These are phyloP conservation scores for Coleophora deauratella DNA, from an alignment of 2,888 invertebrate species.

Conservation along the genomic window DNA sequence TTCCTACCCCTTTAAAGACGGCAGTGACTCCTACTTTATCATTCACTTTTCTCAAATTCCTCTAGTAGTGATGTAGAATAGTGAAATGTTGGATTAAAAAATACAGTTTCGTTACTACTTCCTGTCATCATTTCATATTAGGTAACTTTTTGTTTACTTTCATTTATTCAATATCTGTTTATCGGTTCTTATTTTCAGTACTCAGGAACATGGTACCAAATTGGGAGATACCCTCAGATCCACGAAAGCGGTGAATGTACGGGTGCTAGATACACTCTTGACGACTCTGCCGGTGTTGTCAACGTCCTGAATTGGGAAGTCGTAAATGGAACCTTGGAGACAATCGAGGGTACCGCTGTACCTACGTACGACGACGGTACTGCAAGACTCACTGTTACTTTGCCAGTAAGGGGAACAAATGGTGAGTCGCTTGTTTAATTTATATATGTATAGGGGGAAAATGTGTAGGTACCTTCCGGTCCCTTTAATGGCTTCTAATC, in stretches of 20 bases:
- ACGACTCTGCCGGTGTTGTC: constrained; percentile 29
- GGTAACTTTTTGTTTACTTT: no score
- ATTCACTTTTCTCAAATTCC: no score
- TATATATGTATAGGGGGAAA: no score
- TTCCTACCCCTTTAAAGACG: no score
- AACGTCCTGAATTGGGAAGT: constrained; percentile 51
- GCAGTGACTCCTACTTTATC: no score
- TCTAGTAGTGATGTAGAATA: no score
- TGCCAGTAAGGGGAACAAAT: constrained; percentile 30
- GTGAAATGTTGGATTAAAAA: no score
- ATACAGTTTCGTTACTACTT: no score
- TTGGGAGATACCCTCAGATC: constrained; percentile 43
- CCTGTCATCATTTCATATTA: no score
- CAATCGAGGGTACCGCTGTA: constrained; percentile 39
- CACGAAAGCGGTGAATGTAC: constrained; percentile 37
- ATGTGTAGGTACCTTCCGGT: no score
- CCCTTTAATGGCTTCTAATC: no score
- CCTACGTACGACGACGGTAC: constrained; percentile 32
- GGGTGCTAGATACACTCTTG: constrained; percentile 37
- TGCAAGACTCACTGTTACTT: constrained; percentile 35
- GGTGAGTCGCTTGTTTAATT: constrained; percentile 22
- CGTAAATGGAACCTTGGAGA: constrained; percentile 31
- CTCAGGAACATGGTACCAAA: constrained; percentile 56
- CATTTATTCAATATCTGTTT: background rate
- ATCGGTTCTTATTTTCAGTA: constrained; percentile 54